Evolutionary conservation across 2,113 vertebrate species (phyloP).

Genomic region (Murina feae): DNA sequence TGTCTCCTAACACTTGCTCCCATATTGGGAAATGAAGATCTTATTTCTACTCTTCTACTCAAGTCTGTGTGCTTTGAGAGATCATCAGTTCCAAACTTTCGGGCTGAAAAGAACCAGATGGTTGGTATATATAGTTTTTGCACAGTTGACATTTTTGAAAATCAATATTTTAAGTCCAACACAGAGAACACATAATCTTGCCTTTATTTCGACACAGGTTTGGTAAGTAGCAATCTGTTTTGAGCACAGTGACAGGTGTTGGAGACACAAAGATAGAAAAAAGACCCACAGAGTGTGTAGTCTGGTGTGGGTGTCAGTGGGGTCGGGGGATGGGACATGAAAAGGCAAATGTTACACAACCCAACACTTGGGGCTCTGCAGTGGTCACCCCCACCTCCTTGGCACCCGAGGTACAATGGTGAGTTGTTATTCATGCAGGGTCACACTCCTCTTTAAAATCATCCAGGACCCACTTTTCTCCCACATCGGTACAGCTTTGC

Average conservation of each 20-base stretch:
- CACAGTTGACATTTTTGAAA: constrained; percentile 33
- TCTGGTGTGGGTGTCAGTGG: not conserved
- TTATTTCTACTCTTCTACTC: constrained; percentile 13
- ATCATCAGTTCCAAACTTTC: not conserved
- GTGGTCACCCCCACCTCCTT: accelerated
- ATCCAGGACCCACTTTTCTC: not conserved
- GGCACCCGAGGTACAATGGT: not conserved
- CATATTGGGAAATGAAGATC: not conserved
- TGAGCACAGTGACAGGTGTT: not conserved
- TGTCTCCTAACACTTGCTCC: constrained; percentile 33
- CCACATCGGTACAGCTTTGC: accelerated
- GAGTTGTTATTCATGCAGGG: accelerated
- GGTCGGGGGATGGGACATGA: accelerated
- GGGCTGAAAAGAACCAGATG: constrained; percentile 45
- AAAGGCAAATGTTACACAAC: accelerated
- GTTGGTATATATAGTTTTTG: not conserved
- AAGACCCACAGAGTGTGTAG: accelerated
- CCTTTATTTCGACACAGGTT: not conserved
- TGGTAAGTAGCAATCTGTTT: not conserved
- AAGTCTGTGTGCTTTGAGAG: not conserved
- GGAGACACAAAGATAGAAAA: not conserved
- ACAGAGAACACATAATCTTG: not conserved
- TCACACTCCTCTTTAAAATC: not conserved
- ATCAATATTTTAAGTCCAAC: constrained; percentile 39
- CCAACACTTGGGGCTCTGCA: accelerated